Evolutionary conservation across 2,888 invertebrate genomes (phyloP), one percentile per base, ranked within the genome.

Genomic region (Netelia virgata): DNA sequence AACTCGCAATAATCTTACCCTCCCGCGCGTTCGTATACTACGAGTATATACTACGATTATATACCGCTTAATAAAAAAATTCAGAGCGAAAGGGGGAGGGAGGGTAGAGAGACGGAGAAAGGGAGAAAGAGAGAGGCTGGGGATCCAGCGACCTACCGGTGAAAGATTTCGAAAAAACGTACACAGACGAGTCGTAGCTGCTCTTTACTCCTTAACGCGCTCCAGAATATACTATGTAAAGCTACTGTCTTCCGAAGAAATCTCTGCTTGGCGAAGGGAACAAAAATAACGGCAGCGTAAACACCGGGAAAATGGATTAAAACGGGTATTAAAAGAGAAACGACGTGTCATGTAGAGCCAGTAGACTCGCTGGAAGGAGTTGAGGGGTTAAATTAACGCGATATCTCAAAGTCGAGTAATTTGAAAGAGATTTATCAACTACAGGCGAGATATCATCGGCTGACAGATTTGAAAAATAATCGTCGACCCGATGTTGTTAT

Each of bases 1-100:
- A 89, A 90, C 90, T 90, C 88, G 86, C 89, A 89, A 90, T 90
- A 88, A 89, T 90, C 89, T 89, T 84, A 76, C 86, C 87, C 86
- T 87, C 78, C 77, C 83, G 72, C 76, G 70, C 64, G 75, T 74
- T 53, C 63, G 69, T 59, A 36, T 16, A 43, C 57, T 57, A 5
- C 50, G 50, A 9, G 23, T 72, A 72, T 53, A 55, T 23, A 69
- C 23, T 69, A 23, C 11, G 50, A 14, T 16, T 64, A 18, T 68
- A 78, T 72, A 72, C 81, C 86, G 85, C 84, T 90, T 89, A 90
- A 88, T 86, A 68, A 43, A 50, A 68, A 68, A 5, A 55, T 55
- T 18, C 55, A 55, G 55, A 36, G 36, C 14, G n/a, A 50, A 14
- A 64, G 41, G 16, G 14, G 1, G 16, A 9, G 6, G 57, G 23